Conservation (phyloP, 2,888 invertebrate genomes). For the Micropterix aruncella region DNA sequence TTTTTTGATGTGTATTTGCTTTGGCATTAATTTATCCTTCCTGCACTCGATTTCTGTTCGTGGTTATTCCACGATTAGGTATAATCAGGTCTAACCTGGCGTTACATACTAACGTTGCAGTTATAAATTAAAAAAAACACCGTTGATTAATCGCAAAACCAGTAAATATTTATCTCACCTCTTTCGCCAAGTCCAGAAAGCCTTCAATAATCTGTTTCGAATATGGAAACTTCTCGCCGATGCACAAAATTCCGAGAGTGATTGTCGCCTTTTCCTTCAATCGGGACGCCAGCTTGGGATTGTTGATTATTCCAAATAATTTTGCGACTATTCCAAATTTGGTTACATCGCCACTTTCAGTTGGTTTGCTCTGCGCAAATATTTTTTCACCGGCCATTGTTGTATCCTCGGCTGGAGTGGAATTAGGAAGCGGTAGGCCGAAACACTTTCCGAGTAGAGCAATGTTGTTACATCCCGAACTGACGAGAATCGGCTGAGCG, state of each 20-base stretch:
- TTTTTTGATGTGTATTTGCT: no score
- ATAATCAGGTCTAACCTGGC: no score
- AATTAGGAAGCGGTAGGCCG: constrained; percentile 48
- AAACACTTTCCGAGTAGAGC: constrained; percentile 56
- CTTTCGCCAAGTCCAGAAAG: constrained; percentile 63
- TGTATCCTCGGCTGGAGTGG: constrained; percentile 25
- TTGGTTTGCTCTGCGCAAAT: constrained; percentile 21
- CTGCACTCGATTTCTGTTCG: no score
- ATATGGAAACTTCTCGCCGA: constrained; percentile 67
- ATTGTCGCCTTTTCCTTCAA: constrained; percentile 63
- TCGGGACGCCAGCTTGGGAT: constrained; percentile 53
- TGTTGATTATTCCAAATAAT: constrained; percentile 57
- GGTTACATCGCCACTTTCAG: constrained; percentile 24
- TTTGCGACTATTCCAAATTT: constrained; percentile 57
- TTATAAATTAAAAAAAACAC: no score
- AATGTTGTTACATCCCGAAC: constrained; percentile 55
- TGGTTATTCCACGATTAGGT: no score
- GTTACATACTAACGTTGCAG: no score
- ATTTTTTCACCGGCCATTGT: constrained; percentile 24
- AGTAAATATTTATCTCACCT: constrained; percentile 29
- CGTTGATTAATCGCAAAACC: no score
- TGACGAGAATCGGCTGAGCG: constrained; percentile 45
- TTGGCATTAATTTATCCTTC: no score
- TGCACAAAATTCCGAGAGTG: constrained; percentile 65
- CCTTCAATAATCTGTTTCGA: constrained; percentile 58